Evolutionary conservation across 2,888 invertebrate species (phyloP), one percentile per base, ranked within the genome.

Genomic region (Pseudanteris insignis): DNA sequence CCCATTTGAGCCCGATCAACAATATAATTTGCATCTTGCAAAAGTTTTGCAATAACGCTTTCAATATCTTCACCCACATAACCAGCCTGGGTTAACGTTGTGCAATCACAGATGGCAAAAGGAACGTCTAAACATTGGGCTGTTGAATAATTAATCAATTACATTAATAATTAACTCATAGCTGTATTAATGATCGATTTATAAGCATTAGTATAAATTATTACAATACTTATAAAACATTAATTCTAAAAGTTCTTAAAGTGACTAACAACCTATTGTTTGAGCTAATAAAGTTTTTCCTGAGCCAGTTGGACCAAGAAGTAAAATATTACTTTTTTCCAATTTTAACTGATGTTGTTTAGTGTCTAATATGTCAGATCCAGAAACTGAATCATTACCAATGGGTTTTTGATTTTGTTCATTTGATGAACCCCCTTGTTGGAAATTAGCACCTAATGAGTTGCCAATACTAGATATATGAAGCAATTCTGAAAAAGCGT

Each of bases 1-100:
- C 98, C 96, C 72, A 94, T 94, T 79, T 99, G 98, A 36, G 99
- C 98, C 71, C 93, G 88, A 64, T 99, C 98, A 67, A 99, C 95
- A 73, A 94, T 94, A 80, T 95, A 96, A 79, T 96, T 95, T 21
- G 98, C 97, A 81, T 97, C 96, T 81, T 97, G 96, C 41, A 94
- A 82, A 47, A 98, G 83, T 79, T 98, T 98, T 15, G 94, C 95
- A 75, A 99, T 95, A 43, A 98, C 97, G 75, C 95, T 95, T 82
- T 99, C 98, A 73, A 99, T 97, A 80, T 99, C 99, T 81, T 99
- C 98, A n/a, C 99, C 99, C 4, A 99, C 98, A 80, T 98, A 98
- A 25, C 98, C 95, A 13, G 95, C 96, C 83, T 96, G 95, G 7
- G 96, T 96, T 25, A 96, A 83, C 7, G 95, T 95, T 13, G 96